Evolutionary conservation across 2,113 vertebrate species (phyloP), one percentile per base, ranked within the genome.

Genomic region (Leptobrachium leishanense): DNA sequence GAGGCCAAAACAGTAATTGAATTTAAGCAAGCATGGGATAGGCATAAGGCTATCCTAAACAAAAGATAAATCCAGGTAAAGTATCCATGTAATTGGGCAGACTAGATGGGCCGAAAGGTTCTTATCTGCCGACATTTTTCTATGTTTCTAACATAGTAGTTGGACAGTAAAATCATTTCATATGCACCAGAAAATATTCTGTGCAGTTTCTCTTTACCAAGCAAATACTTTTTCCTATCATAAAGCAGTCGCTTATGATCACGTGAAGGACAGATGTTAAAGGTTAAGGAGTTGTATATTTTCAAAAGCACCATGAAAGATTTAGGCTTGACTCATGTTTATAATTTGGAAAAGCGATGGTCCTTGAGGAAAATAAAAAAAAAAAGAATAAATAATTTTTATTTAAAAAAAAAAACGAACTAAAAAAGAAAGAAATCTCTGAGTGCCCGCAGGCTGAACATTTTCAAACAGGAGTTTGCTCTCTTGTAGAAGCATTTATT

Each of bases 391-490:
- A 50, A 50, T 50, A 50, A 50, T 50, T 5, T 50, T 5, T 50
- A 50, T 50, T 5, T 50, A 1, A 5, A 50, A 8, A 8, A 8
- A 8, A 59, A 15, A 59, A 59, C 20, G 20, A 31, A 1, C 20
- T 31, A 31, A 31, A 31, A 5, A 50, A 8, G 46, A 68, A 68
- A 59, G 11, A 59, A 59, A 59, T 12, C 31, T 31, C 41, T 40
- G 5, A 68, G 42, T 59, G 66, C 75, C 75, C 42, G 4, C 65
- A 77, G 75, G 75, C 75, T 41, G 15, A 77, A 55, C 46, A 77
- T 69, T 68, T 76, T 77, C 75, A 77, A 77, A 77, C 66, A 77
- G 68, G 50, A 57, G 65, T 59, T 69, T 68, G 53, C 75, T 77
- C 65, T 77, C 53, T 69, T 44, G 50, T 68, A 77, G 66, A 50